phyloP scores from a whole-genome alignment of 2,888 invertebrate species.

The Parnassius smintheus region DNA sequence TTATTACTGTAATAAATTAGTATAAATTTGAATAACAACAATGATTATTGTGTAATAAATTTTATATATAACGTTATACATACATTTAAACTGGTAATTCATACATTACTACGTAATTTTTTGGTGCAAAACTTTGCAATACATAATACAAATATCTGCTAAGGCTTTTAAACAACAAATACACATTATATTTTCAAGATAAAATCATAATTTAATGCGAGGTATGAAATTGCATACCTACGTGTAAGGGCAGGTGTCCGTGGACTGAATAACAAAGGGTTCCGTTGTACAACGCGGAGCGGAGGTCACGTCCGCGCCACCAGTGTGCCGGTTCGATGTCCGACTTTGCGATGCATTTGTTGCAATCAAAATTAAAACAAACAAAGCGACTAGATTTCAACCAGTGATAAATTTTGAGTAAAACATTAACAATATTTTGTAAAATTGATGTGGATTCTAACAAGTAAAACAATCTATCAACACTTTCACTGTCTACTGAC shows the following conservation, averaged over 20 bases:
- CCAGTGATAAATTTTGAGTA: neutral
- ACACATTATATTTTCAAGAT: constrained; percentile 24
- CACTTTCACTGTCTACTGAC: too few relatives aligned
- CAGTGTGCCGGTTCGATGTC: constrained; percentile 59
- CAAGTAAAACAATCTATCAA: too few relatives aligned
- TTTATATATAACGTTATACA: too few relatives aligned
- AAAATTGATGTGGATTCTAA: neutral
- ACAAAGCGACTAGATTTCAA: constrained; percentile 1
- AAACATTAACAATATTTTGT: neutral
- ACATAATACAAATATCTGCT: too few relatives aligned
- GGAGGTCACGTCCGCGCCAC: constrained; percentile 65
- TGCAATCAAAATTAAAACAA: constrained; percentile 32
- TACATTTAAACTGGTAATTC: too few relatives aligned
- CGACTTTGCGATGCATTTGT: constrained; percentile 32
- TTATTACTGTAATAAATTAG: neutral
- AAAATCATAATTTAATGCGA: constrained; percentile 39
- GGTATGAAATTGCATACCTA: constrained; percentile 45
- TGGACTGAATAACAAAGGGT: constrained; percentile 61
- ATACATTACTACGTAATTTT: too few relatives aligned
- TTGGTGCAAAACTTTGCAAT: too few relatives aligned
- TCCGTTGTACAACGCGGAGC: constrained; percentile 49
- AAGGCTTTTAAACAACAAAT: constrained; percentile 21
- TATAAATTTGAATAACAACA: neutral
- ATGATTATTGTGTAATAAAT: too few relatives aligned
- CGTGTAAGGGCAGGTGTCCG: constrained; percentile 50